Evolutionary conservation across 2,113 vertebrate species (phyloP).

Genomic region (Heterotis niloticus): DNA sequence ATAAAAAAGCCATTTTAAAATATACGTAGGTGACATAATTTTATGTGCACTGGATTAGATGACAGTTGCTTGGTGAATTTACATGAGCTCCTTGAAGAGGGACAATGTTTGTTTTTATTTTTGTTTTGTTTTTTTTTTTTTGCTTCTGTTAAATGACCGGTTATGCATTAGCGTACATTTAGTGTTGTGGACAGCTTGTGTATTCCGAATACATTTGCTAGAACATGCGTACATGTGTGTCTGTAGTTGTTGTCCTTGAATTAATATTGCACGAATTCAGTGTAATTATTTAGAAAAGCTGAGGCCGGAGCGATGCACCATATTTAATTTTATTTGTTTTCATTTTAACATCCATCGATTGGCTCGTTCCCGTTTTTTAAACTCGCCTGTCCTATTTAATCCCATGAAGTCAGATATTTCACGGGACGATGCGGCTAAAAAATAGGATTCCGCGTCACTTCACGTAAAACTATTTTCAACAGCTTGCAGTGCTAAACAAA

Average conservation of each 20-base stretch:
- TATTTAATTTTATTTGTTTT: background rate
- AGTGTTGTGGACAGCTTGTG: constrained; percentile 68
- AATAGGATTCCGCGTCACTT: constrained; percentile 29
- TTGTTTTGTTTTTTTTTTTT: too few relatives aligned
- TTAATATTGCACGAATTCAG: constrained; percentile 48
- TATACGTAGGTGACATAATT: constrained; percentile 36
- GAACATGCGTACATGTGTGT: constrained; percentile 47
- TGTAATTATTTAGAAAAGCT: constrained; percentile 52
- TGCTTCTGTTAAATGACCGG: constrained; percentile 54
- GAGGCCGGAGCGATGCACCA: background rate
- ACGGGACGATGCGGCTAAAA: constrained; percentile 36
- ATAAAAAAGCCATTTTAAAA: constrained; percentile 38
- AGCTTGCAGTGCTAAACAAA: constrained; percentile 57
- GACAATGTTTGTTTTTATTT: background rate
- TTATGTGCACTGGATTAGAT: background rate
- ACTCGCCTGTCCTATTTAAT: constrained; percentile 3
- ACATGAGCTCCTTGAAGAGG: constrained; percentile 23
- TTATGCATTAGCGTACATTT: constrained; percentile 62
- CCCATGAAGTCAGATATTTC: constrained; percentile 32
- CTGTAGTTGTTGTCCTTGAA: constrained; percentile 48
- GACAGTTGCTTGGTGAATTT: background rate
- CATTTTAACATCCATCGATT: background rate
- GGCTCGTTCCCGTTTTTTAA: background rate
- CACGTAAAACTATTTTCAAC: constrained; percentile 70
- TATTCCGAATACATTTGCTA: constrained; percentile 59